phyloP scores from a whole-genome alignment of 2,113 vertebrate genomes.

The Elephas maximus region DNA sequence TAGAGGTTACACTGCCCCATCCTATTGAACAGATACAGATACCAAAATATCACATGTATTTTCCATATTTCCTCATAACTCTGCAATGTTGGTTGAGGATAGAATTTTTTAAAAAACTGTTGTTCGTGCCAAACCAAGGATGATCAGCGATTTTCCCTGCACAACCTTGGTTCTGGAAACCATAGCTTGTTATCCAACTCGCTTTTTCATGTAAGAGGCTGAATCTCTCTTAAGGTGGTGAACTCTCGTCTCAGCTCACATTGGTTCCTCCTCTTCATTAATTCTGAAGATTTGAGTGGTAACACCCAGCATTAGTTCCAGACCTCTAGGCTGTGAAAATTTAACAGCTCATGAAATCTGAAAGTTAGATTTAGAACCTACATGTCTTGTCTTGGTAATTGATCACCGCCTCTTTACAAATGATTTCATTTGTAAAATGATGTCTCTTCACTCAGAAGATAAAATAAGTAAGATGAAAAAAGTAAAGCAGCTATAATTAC shows the following conservation, averaged over 20 bases:
- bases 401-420: constrained; percentile 22
- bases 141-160: background rate
- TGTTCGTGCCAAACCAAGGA: background rate
- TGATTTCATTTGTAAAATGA: constrained; percentile 42
- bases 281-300: background rate
- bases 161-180: background rate
- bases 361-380: background rate
- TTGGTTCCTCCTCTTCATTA: background rate
- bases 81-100: background rate
- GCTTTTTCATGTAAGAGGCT: background rate
- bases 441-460: constrained; percentile 1
- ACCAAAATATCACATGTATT: background rate
- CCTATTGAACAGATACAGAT: background rate
- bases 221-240: background rate
- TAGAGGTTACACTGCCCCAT: background rate
- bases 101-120: constrained; percentile 1
- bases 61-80: background rate
- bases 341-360: background rate
- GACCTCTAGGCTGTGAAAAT: background rate
- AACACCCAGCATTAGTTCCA: background rate
- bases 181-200: background rate
- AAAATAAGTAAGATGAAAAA: constrained; percentile 14
- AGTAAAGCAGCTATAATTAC: background rate
- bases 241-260: background rate
- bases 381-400: constrained; percentile 15